A percentile compares a stretch with the other conserved stretches of the same genome.
These are phyloP conservation scores for Intoshia linei DNA, from an alignment of 1,140 invertebrate genomes.

Conservation along the genomic window DNA sequence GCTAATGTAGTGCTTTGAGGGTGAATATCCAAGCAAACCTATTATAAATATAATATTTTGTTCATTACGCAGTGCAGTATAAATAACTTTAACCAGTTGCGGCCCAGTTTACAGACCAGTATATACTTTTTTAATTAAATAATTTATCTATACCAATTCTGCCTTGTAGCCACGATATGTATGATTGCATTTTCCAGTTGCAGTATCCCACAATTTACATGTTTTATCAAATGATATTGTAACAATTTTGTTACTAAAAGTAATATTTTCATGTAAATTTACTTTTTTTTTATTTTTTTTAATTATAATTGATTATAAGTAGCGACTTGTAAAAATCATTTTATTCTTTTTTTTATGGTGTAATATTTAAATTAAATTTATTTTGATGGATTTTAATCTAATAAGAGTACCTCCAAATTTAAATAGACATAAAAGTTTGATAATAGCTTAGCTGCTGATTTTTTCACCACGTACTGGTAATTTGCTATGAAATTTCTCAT, in stretches of 20 bases:
- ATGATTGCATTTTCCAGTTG: conserved; percentile 31
- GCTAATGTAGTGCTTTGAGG: conserved; percentile 29
- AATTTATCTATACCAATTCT: conserved; percentile 33
- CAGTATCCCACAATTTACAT: conserved; percentile 34
- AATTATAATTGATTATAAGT: too few relatives aligned
- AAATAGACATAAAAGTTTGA: too few relatives aligned
- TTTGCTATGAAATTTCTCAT: too few relatives aligned
- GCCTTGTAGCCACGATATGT: conserved; percentile 37
- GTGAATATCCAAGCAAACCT: conserved; percentile 28
- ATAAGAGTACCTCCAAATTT: too few relatives aligned
- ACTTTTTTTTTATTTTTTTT: too few relatives aligned
- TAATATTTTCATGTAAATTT: not conserved
- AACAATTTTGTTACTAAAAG: conserved; percentile 33
- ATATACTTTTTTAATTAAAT: not conserved
- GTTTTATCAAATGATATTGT: conserved; percentile 48
- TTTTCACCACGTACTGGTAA: too few relatives aligned
- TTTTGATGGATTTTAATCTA: too few relatives aligned
- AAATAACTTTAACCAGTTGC: not conserved
- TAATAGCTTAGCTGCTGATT: too few relatives aligned
- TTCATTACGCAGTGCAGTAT: not conserved
- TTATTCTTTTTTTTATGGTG: too few relatives aligned
- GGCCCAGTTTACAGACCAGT: not conserved
- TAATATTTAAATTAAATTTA: too few relatives aligned
- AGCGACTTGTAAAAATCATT: too few relatives aligned
- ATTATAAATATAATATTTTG: not conserved